Evolutionary conservation across 2,888 invertebrate species (phyloP).

Genomic region (Plebejus melissa): DNA sequence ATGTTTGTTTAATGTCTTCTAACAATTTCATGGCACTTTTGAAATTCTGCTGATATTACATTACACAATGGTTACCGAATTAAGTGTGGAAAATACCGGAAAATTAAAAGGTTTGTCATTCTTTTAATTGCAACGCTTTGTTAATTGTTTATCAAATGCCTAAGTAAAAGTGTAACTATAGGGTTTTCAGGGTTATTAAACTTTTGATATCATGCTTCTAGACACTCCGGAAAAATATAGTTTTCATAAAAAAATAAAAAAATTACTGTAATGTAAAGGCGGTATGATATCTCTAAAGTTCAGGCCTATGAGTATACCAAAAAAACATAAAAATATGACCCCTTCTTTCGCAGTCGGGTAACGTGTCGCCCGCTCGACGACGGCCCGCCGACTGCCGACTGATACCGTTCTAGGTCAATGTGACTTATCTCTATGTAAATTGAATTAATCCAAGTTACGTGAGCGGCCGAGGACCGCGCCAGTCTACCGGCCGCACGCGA

Average conservation of each 20-base stretch:
- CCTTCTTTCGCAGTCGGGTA: background rate
- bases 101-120: background rate
- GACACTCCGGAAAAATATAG: no score
- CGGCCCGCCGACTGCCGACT: background rate
- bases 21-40: no score
- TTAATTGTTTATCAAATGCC: background rate
- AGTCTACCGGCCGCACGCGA: slow-evolving; percentile 63
- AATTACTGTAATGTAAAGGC: no score
- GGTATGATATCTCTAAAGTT: background rate
- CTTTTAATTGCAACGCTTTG: background rate
- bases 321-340: background rate
- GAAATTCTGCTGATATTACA: no score
- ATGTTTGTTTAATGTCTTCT: background rate
- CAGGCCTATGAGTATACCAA: background rate
- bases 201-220: no score
- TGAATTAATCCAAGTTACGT: slow-evolving; percentile 55
- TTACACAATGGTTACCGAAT: background rate
- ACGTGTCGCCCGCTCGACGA: background rate
- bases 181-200: background rate
- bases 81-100: background rate
- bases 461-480: slow-evolving; percentile 51
- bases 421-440: slow-evolving; percentile 39
- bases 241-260: no score
- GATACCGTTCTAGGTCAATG: slow-evolving; percentile 34
- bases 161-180: background rate